Base-by-base conservation (phyloP, 1,140 invertebrate species). In the Rhyzopertha dominica region DNA sequence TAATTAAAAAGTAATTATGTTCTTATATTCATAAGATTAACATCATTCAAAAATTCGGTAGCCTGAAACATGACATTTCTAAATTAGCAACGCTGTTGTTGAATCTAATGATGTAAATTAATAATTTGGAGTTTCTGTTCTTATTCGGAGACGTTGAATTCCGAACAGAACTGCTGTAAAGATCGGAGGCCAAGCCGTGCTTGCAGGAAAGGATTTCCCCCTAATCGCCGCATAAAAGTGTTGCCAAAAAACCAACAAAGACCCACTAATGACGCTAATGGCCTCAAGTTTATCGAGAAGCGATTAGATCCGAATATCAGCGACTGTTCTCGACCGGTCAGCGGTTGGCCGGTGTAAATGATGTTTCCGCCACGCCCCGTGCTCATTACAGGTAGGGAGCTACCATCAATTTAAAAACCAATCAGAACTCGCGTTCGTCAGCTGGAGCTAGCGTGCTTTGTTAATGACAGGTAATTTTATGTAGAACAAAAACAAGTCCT, bases 361-460 rank as follows among this genome's bases (percentile, higher is more conserved):
- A 63, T 59, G 59, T 52, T 43, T 42, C 34, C 34, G 58, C 63
- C 61, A 60, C 63, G 63, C 63, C 63, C 49, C 43, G 43, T 36
- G 53, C 47, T 59, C 58, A 61, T 60, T 58, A 61, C 59, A 51
- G 58, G 57, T 58, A 63, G 58, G 61, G 51, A 53, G 42, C 54
- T 60, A 54, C 54, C 55, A 62, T 63, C 58, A 61, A 62, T 63
- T 62, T 55, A 59, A 60, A 62, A 61, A 61, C 62, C 59, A 61
- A 63, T 62, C 57, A 52, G 51, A 53, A 49, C 42, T 43, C 35
- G 37, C 44, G 49, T 42, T 43, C 47, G 43, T 51, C 45, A 43
- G 48, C 45, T 42, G 51, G 40, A 47, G 44, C 19, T 58, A 56
- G 58, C 58, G 58, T 60, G 58, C 53, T 51, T 52, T 47, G 49